A percentile compares a stretch with the other conserved stretches of the same genome.
phyloP scores from a whole-genome alignment of 2,797 vertebrate species.

The Cirrhinus molitorella region DNA sequence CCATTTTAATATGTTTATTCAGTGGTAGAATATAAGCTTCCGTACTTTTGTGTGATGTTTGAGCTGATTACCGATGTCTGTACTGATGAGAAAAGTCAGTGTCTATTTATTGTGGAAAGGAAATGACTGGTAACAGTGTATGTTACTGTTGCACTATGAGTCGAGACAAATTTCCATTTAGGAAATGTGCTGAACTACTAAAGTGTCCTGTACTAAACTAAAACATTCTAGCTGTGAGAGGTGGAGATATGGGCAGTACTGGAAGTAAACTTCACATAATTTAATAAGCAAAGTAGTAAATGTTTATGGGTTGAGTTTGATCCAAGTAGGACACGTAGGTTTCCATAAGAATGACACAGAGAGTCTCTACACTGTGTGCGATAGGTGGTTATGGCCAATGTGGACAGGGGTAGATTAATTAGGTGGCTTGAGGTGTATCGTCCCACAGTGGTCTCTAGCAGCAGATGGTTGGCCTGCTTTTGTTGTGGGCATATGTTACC shows the following conservation, averaged over 20 bases:
- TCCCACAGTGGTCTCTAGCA: conserved; percentile 60
- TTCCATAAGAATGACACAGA: conserved; percentile 49
- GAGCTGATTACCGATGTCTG: background rate
- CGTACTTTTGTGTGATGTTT: background rate
- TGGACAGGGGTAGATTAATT: conserved; percentile 60
- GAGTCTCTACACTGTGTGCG: conserved; percentile 40
- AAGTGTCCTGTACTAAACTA: background rate
- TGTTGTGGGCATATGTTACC: conserved; percentile 67
- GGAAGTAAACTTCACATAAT: background rate
- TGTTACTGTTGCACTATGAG: background rate
- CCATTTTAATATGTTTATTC: too few species aligned
- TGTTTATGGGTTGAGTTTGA: conserved; percentile 18
- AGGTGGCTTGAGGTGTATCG: conserved; percentile 57
- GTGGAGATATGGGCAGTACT: background rate
- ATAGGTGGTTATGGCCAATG: conserved; percentile 25
- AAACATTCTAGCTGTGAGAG: background rate
- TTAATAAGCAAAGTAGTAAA: background rate
- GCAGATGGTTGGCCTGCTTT: conserved; percentile 66
- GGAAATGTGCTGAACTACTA: background rate
- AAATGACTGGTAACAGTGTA: background rate
- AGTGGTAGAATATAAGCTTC: background rate
- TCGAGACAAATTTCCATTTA: background rate
- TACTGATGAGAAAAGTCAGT: background rate
- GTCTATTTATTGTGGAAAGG: background rate
- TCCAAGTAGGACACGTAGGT: conserved; percentile 37